Conservation (phyloP, 1,140 invertebrate genomes). For the Drosophila tristis region DNA sequence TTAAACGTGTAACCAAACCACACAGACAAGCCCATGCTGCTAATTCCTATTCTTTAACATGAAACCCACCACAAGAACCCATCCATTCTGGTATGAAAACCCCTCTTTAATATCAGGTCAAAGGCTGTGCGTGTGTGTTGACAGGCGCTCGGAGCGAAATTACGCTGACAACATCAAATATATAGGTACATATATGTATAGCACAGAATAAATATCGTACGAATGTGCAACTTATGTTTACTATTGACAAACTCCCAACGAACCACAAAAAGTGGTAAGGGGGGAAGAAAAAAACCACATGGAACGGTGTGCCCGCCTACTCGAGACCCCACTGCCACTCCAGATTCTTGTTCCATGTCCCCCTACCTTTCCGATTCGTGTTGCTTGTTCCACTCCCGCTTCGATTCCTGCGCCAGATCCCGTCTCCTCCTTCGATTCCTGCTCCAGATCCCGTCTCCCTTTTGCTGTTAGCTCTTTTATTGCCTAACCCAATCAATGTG, state of each 20-base stretch:
- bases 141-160: conserved; percentile 54
- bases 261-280: background rate
- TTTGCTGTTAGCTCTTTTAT: conserved; percentile 49
- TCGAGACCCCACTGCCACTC: no score
- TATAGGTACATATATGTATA: conserved; percentile 29
- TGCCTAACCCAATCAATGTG: conserved; percentile 80
- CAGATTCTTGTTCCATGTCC: background rate
- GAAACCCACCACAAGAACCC: background rate
- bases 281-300: conserved; percentile 11
- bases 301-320: conserved; percentile 42
- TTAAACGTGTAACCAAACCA: no score
- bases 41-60: conserved; percentile 27
- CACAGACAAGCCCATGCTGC: no score
- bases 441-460: conserved; percentile 19
- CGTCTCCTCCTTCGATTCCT: background rate
- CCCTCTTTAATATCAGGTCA: conserved; percentile 33
- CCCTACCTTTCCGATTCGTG: background rate
- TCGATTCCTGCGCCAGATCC: conserved; percentile 6
- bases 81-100: background rate
- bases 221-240: conserved; percentile 78
- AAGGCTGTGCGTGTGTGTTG: conserved; percentile 65
- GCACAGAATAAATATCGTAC: no score
- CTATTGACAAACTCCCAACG: conserved; percentile 69
- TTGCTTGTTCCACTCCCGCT: background rate
- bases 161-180: conserved; percentile 71